Conservation (phyloP, 2,797 vertebrate genomes). For the Galaxias olidus region DNA sequence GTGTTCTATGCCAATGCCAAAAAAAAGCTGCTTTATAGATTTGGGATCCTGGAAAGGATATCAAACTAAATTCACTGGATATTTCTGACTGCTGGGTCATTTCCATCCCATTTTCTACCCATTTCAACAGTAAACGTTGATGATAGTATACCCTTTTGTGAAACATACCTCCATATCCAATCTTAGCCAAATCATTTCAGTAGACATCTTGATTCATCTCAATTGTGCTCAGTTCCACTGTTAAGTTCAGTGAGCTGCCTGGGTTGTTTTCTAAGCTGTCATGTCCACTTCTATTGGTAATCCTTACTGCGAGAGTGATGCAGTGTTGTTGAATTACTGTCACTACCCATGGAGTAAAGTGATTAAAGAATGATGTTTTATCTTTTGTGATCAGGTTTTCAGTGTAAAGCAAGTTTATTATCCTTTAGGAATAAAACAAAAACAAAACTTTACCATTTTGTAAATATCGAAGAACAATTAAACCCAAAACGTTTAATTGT, state of each 20-base stretch:
- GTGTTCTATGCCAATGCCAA: conserved; percentile 70
- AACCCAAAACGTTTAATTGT: no score
- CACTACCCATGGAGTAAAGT: no score
- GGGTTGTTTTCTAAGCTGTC: not conserved
- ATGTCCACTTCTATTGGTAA: not conserved
- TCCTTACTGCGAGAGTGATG: not conserved
- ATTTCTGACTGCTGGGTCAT: conserved; percentile 60
- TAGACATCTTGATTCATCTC: conserved; percentile 47
- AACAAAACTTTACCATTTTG: no score
- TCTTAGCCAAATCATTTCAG: conserved; percentile 50
- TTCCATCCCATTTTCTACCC: conserved; percentile 42
- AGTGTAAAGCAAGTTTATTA: no score
- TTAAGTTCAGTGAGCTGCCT: conserved; percentile 3
- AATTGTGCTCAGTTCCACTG: conserved; percentile 37
- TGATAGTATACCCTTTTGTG: conserved; percentile 40
- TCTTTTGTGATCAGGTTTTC: no score
- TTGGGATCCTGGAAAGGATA: conserved; percentile 57
- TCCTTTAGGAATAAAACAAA: no score
- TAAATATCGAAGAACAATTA: no score
- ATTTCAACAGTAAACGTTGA: conserved; percentile 42
- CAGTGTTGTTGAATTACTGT: no score
- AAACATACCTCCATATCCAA: conserved; percentile 34
- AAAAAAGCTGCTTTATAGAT: conserved; percentile 73
- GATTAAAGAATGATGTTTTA: no score
- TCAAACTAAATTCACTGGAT: conserved; percentile 68